These are phyloP conservation scores for Antheraea pernyi DNA, from an alignment of 1,140 invertebrate genomes.

Conservation along the genomic window DNA sequence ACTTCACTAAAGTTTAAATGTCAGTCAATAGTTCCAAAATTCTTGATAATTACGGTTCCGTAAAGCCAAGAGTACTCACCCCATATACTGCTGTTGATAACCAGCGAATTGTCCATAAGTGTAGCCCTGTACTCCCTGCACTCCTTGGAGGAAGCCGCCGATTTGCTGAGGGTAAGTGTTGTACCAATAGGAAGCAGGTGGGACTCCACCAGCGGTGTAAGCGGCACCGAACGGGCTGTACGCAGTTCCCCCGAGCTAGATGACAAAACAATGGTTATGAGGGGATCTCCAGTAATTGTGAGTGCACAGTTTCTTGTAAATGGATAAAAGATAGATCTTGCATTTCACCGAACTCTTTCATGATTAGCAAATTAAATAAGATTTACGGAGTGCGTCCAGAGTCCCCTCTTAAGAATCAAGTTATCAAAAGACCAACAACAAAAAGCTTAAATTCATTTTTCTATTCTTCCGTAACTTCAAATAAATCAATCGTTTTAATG, in stretches of 20 bases:
- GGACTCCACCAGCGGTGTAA: constrained; percentile 74
- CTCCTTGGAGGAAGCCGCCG: constrained; percentile 73
- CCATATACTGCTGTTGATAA: constrained; percentile 92
- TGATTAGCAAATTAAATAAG: no score
- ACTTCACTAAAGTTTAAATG: no score
- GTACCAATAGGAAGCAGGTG: constrained; percentile 72
- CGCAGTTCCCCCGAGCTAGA: constrained; percentile 68
- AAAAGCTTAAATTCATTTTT: no score
- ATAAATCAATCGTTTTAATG: no score
- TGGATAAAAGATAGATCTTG: no score
- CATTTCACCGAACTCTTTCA: no score
- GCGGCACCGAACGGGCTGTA: constrained; percentile 75
- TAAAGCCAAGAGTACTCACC: constrained; percentile 68
- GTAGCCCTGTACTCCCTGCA: constrained; percentile 91
- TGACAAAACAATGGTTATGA: not conserved
- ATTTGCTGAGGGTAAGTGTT: constrained; percentile 81
- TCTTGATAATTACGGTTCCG: not conserved
- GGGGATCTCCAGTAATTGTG: no score
- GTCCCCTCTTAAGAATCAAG: no score
- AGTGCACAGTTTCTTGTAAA: no score
- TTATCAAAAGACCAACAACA: no score
- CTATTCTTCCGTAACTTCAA: no score
- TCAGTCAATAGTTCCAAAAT: not conserved
- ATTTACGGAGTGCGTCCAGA: no score
- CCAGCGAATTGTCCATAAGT: constrained; percentile 87